Percentiles rank a stretch among this genome's conserved stretches.
These are phyloP conservation scores for Typhlomys cinereus DNA, from an alignment of 2,113 vertebrate species.

Conservation along the genomic window DNA sequence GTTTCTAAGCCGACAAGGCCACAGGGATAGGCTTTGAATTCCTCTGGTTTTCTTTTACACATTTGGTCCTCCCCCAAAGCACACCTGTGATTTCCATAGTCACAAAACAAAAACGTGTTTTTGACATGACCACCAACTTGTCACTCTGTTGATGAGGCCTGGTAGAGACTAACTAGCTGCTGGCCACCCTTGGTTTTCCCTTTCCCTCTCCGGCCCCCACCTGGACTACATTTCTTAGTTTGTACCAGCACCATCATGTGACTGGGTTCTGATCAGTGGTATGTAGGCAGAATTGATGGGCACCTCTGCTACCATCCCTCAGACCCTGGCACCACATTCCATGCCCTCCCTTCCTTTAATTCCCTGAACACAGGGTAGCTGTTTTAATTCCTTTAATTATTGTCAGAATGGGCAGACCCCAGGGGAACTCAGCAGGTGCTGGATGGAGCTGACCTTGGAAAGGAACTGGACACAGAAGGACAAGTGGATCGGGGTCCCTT, in stretches of 20 bases:
- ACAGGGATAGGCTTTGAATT: background rate
- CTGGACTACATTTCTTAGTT: constrained; percentile 65
- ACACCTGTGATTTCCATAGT: background rate
- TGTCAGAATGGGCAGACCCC: background rate
- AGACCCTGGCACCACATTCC: background rate
- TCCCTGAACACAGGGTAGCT: no score
- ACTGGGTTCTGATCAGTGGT: constrained; percentile 6
- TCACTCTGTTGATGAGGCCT: background rate
- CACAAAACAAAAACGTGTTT: background rate
- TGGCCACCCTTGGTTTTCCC: background rate
- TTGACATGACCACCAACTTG: background rate
- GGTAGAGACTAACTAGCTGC: background rate
- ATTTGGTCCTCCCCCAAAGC: background rate
- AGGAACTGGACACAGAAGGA: background rate
- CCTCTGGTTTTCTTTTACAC: background rate
- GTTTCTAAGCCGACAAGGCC: background rate
- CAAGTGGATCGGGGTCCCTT: background rate
- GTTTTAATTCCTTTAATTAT: no score
- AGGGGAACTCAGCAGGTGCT: background rate
- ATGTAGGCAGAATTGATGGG: background rate
- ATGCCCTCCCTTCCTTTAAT: background rate
- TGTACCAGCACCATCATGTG: background rate
- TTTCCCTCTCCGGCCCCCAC: background rate
- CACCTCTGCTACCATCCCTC: background rate
- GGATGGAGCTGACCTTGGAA: background rate